phyloP scores from a whole-genome alignment of 2,113 vertebrate genomes.

The Colius striatus region DNA sequence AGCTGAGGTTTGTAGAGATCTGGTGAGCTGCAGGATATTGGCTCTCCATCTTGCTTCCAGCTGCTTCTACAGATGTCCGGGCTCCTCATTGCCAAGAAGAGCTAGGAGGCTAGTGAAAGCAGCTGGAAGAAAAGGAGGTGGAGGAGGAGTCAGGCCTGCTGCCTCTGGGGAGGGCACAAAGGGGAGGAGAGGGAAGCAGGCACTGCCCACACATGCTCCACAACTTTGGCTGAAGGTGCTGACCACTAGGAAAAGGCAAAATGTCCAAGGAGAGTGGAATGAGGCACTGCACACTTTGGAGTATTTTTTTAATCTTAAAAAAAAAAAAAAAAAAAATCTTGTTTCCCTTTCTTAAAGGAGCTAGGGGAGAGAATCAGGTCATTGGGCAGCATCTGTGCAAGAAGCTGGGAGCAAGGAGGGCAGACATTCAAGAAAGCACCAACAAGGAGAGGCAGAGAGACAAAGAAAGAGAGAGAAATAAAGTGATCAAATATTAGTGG shows the following conservation, averaged over 20 bases:
- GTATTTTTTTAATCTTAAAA: neutral
- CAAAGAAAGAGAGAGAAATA: neutral
- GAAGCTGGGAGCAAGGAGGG: neutral
- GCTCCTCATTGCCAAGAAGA: slow-evolving; percentile 61
- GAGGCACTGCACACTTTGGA: neutral
- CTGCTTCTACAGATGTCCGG: slow-evolving; percentile 71
- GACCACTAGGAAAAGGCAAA: neutral
- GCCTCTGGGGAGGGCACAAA: neutral
- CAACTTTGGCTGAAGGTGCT: neutral
- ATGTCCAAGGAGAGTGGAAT: neutral
- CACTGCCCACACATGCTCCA: neutral
- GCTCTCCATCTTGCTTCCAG: slow-evolving; percentile 69
- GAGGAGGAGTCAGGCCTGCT: slow-evolving; percentile 37
- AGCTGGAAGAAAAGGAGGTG: slow-evolving; percentile 48
- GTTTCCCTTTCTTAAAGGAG: neutral
- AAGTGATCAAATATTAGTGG: slow-evolving; percentile 19
- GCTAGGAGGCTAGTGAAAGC: slow-evolving; percentile 57
- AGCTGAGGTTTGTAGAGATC: slow-evolving; percentile 58
- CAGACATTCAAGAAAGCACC: neutral
- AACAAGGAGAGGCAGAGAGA: neutral
- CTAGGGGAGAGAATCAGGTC: neutral
- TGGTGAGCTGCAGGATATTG: slow-evolving; percentile 58
- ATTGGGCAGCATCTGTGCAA: neutral
- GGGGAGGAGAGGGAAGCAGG: slow-evolving; percentile 16
- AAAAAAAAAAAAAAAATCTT: too few relatives aligned